phyloP scores from a whole-genome alignment of 2,113 vertebrate species.

The Dendropsophus ebraccatus region DNA sequence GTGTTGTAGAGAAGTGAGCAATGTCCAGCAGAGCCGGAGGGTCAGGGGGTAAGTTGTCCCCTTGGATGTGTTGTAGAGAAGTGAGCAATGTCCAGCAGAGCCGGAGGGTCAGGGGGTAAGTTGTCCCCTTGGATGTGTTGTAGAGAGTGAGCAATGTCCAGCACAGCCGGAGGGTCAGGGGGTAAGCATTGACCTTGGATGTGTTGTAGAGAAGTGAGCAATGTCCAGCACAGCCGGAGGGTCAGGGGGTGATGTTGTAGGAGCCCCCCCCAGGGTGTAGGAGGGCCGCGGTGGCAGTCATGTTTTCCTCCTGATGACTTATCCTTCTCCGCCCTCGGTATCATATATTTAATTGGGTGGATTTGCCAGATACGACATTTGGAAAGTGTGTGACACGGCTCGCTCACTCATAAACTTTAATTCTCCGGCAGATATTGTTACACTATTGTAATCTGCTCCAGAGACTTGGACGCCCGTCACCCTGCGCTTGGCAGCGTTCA shows the following conservation, averaged over 20 bases:
- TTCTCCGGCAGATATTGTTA: neutral
- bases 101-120: too few relatives aligned
- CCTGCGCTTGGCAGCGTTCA: neutral
- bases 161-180: too few relatives aligned
- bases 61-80: too few relatives aligned
- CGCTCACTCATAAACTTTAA: conserved; percentile 7
- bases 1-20: too few relatives aligned
- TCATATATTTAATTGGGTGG: neutral
- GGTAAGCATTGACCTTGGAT: neutral
- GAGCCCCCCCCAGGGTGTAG: neutral
- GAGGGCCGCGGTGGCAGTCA: neutral
- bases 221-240: neutral
- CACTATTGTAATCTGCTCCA: conserved; percentile 23
- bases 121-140: too few relatives aligned
- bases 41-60: too few relatives aligned
- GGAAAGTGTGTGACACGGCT: conserved; percentile 21
- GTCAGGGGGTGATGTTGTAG: neutral
- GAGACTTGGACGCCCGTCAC: neutral
- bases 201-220: neutral
- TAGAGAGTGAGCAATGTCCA: too few relatives aligned
- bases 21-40: too few relatives aligned
- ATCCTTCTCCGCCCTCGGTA: neutral
- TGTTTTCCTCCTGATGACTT: conserved; percentile 11
- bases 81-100: too few relatives aligned
- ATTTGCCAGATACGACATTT: conserved; percentile 6